Base-by-base conservation (phyloP, 1,140 invertebrate genomes). In the Oedothorax gibbosus region DNA sequence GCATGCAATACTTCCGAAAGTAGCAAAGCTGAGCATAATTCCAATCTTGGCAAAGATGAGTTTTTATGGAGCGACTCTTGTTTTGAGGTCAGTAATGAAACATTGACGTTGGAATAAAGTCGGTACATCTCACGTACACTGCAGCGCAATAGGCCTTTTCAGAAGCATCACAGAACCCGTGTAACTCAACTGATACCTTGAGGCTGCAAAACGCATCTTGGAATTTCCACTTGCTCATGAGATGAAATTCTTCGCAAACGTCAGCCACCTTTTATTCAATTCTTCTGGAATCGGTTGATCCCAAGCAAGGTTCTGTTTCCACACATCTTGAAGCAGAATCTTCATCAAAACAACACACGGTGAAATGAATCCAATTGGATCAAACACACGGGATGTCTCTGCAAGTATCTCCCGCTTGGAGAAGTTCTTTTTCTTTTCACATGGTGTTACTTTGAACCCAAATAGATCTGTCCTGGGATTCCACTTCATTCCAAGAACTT, bases 291-390 rank as follows among this genome's bases (percentile, higher is more conserved):
- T 88, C 88, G 20, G 11, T 14, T 81, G 68, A 78, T 81, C 68
- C 78, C 78, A 81, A 15, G 11, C 69, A 20, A 9, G 10, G 77
- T 81, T 53, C 35, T 12, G 15, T 14, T n/a, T 15, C 78, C 78
- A 69, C 15, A 35, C 8, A 9, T n/a, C 10, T 50, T 9, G 68
- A 5, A 51, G 9, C 9, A n/a, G 14, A 5, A 54, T 51, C 57
- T 92, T 91, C 21, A 88, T 87, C 9, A 76, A 80, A 14, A 90
- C 87, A 14, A 88, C n/a, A n/a, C n/a, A n/a, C 88, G 11, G 90
- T 64, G 35, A 90, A 89, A 49, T 87, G 91, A 91, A 87, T 92
- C 91, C 35, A 35, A 35, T 35, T 35, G 35, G 35, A 35, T 35
- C 35, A 35, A 35, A 35, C 35, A 35, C 35, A 2, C 35, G 35